Evolutionary conservation across 1,140 invertebrate genomes (phyloP).

Genomic region (Drosophila nasuta): DNA sequence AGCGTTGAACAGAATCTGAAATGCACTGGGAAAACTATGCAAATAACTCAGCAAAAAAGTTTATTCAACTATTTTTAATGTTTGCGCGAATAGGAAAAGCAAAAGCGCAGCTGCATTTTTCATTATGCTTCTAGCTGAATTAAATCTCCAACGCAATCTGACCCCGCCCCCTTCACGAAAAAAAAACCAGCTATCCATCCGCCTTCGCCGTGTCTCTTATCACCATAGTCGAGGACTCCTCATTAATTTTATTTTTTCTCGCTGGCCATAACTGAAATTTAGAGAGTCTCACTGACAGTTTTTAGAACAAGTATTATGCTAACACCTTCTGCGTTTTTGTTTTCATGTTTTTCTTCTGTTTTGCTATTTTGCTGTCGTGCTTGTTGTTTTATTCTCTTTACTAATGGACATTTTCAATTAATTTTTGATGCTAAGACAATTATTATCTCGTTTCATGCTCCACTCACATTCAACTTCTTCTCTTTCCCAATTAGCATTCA

Average conservation of each 20-base stretch:
- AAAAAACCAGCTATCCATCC: background rate
- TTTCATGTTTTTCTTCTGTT: background rate
- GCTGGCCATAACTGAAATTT: conserved; percentile 15
- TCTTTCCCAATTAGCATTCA: background rate
- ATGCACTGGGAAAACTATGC: conserved; percentile 59
- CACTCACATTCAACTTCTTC: background rate
- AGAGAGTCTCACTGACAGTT: conserved; percentile 11
- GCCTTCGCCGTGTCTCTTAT: conserved; percentile 22
- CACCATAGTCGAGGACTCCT: conserved; percentile 41
- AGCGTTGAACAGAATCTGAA: conserved; percentile 21
- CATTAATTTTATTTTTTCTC: conserved; percentile 54
- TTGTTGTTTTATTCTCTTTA: background rate
- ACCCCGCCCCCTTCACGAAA: conserved; percentile 3
- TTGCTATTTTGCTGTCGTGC: background rate
- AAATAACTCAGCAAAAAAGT: conserved; percentile 64
- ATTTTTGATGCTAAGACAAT: background rate
- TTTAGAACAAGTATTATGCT: conserved; percentile 4
- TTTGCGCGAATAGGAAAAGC: conserved; percentile 51
- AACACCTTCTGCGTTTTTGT: background rate
- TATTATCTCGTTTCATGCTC: background rate
- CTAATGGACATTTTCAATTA: conserved; percentile 1
- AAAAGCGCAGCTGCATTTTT: conserved; percentile 60
- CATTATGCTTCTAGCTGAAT: conserved; percentile 62
- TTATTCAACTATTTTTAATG: conserved; percentile 65
- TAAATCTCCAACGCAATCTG: conserved; percentile 39